Evolutionary conservation across 2,888 invertebrate species (phyloP), one percentile per base, ranked within the genome.

Genomic region (Argyresthia albistria): DNA sequence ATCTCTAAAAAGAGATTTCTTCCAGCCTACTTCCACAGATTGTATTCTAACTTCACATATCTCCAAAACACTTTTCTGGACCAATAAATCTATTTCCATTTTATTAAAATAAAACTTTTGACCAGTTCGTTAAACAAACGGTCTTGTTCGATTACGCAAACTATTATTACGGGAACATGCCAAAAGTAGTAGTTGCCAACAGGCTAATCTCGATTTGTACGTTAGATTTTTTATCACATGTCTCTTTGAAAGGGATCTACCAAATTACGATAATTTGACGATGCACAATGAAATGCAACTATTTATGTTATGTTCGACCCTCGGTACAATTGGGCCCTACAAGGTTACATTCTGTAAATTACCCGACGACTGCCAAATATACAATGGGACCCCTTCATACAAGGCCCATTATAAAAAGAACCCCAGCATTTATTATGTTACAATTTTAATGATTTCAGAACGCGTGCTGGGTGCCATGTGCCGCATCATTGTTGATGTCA

Each of bases 191-290:
- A 25, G 25, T 25, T 25, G 25, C 25, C 25, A 25, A 25, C 25
- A 25, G 25, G 6, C 25, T 39, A n/a, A 39, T 11, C 8, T 11
- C 39, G n/a, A 39, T 39, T 39, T 8, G 10, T 39, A n/a, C n/a
- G 39, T 8, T 39, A 39, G 39, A 11, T 39, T 39, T n/a, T 39
- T 39, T 39, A 39, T 39, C 10, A n/a, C n/a, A 9, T 39, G 39
- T 8, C 39, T n/a, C 67, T 65, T 74, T 70, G 69, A 72, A 61
- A 66, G 66, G 64, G 65, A 65, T 67, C 65, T 62, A 62, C 62
- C 68, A 71, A 81, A 82, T 82, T 71, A 80, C 74, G 74, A 76
- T 83, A 75, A 82, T 83, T 82, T 75, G 73, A 64, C 63, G 64
- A 9, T 58, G 60, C 62, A 77, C 73, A 79, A 80, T 77, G 74